Conservation (phyloP, 2,797 vertebrate genomes). For the Pogoniulus pusillus region DNA sequence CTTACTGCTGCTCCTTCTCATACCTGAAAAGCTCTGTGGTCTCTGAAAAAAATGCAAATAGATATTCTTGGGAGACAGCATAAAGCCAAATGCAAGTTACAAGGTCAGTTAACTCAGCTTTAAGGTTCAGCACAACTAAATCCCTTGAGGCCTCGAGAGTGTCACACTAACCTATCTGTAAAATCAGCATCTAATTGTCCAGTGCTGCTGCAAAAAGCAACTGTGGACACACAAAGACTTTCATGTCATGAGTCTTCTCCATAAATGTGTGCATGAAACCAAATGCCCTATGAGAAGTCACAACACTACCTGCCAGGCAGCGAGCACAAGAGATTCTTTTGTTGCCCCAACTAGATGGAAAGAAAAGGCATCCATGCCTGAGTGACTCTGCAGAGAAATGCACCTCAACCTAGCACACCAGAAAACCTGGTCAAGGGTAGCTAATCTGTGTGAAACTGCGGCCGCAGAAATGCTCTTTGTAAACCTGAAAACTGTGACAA, state of each 20-base stretch:
- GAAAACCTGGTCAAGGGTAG: slow-evolving; percentile 29
- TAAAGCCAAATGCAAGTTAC: slow-evolving; percentile 1
- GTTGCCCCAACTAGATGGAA: not conserved
- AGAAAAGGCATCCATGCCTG: slow-evolving; percentile 13
- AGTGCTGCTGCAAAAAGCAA: not conserved
- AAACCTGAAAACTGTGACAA: slow-evolving; percentile 36
- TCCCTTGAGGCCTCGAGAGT: not conserved
- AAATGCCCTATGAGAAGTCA: not conserved
- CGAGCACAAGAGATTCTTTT: not conserved
- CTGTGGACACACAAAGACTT: not conserved
- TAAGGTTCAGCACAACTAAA: not conserved
- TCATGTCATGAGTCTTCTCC: not conserved
- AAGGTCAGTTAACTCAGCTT: not conserved
- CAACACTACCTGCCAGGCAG: not conserved
- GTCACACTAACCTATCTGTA: not conserved
- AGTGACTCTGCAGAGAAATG: slow-evolving; percentile 23
- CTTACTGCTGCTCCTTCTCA: slow-evolving; percentile 37
- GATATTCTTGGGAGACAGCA: slow-evolving; percentile 7
- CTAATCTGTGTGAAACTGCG: not conserved
- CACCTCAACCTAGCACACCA: not conserved
- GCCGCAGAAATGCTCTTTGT: not conserved
- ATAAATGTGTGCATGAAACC: not conserved
- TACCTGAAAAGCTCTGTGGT: slow-evolving; percentile 17
- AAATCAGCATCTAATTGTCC: not conserved
- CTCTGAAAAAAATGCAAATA: slow-evolving; percentile 10